Evolutionary conservation across 2,888 invertebrate genomes (phyloP).

Genomic region (Punctoribates punctum): DNA sequence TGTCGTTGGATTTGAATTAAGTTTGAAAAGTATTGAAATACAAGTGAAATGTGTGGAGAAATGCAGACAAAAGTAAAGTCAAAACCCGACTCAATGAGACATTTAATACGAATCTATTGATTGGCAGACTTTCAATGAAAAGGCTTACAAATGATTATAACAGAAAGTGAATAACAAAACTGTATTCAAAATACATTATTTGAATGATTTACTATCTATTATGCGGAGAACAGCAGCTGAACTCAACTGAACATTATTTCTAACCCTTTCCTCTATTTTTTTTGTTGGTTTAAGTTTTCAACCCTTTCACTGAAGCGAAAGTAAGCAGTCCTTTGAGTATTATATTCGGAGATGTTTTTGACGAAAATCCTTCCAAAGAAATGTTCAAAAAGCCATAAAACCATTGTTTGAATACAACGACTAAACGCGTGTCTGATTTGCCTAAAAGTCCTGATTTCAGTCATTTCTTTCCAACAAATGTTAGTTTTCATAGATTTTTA

Average conservation of each 20-base stretch:
- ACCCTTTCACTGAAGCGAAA: neutral
- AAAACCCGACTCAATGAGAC: neutral
- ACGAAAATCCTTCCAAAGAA: neutral
- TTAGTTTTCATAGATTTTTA: neutral
- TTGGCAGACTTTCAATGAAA: neutral
- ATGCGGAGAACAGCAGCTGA: neutral
- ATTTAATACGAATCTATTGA: slow-evolving; percentile 1
- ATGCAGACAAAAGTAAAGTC: neutral
- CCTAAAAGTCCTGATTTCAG: too few species aligned
- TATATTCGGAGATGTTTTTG: neutral
- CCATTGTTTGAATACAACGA: neutral
- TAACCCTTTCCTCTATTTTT: neutral
- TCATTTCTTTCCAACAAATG: too few species aligned
- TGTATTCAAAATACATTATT: neutral
- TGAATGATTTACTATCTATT: neutral
- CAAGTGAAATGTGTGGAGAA: neutral
- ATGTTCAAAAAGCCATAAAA: neutral
- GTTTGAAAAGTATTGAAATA: neutral
- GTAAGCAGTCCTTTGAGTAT: neutral
- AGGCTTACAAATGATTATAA: slow-evolving; percentile 10
- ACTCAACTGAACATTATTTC: slow-evolving; percentile 9
- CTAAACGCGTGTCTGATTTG: neutral
- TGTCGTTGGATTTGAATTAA: too few species aligned
- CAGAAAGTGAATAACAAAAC: neutral
- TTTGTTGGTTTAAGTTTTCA: neutral